A percentile compares a stretch with the other conserved stretches of the same genome.
These are phyloP conservation scores for Pantelozetes paolii DNA, from an alignment of 2,888 invertebrate species.

Conservation along the genomic window DNA sequence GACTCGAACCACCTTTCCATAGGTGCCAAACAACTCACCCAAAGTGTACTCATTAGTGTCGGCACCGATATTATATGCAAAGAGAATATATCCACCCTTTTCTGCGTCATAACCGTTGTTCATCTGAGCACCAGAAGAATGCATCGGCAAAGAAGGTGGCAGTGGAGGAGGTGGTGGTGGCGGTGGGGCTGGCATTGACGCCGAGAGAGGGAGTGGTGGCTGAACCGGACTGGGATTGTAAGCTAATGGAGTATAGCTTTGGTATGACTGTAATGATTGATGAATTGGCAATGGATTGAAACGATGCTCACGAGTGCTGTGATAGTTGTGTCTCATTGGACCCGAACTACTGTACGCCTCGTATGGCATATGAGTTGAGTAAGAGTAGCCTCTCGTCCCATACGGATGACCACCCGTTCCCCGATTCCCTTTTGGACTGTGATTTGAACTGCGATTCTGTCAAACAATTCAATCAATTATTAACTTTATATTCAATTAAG, in stretches of 20 bases:
- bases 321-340: conserved; percentile 23
- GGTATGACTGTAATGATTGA: conserved; percentile 15
- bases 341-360: conserved; percentile 3
- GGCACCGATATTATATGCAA: conserved; percentile 54
- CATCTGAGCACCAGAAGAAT: background rate
- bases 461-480: background rate
- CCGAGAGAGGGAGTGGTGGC: background rate
- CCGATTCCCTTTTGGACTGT: background rate
- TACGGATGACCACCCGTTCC: background rate
- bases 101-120: conserved; percentile 38
- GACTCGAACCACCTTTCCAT: conserved; percentile 53
- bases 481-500: too few relatives aligned
- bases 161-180: conserved; percentile 13
- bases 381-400: background rate
- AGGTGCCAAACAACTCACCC: conserved; percentile 53
- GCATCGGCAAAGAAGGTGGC: background rate
- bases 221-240: conserved; percentile 27
- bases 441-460: background rate
- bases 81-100: conserved; percentile 50
- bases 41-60: conserved; percentile 53
- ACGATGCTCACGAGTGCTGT: conserved; percentile 21
- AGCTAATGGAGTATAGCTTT: conserved; percentile 30
- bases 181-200: conserved; percentile 3
- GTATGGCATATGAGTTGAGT: conserved; percentile 31
- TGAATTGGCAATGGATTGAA: conserved; percentile 21